Conservation (phyloP, 2,888 invertebrate species). For the Penaeus monodon region DNA sequence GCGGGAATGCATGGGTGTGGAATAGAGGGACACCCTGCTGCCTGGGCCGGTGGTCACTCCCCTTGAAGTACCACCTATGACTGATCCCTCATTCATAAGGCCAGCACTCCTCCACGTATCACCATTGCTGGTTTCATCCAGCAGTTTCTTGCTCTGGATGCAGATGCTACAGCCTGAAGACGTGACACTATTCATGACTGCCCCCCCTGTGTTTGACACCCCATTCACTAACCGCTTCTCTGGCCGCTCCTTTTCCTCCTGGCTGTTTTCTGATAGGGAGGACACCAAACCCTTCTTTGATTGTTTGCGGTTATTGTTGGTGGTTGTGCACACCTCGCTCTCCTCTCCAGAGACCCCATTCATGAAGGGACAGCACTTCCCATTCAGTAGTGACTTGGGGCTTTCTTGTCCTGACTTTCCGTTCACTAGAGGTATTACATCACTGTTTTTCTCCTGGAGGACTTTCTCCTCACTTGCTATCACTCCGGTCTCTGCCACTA, state of each 20-base stretch:
- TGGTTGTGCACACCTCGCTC: conserved; percentile 16
- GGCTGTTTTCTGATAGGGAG: conserved; percentile 27
- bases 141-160: conserved; percentile 54
- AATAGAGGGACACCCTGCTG: conserved; percentile 50
- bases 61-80: conserved; percentile 20
- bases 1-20: conserved; percentile 59
- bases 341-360: conserved; percentile 35
- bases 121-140: conserved; percentile 42
- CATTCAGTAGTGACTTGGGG: conserved; percentile 42
- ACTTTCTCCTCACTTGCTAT: conserved; percentile 55
- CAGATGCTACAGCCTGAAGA: conserved; percentile 53
- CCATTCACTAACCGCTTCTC: conserved; percentile 46
- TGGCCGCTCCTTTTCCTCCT: conserved; percentile 33
- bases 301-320: conserved; percentile 31
- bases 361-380: conserved; percentile 52
- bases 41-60: conserved; percentile 52
- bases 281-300: conserved; percentile 24
- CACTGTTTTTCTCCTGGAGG: conserved; percentile 38
- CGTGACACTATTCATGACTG: conserved; percentile 38
- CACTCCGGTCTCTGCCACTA: conserved; percentile 54
- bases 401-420: conserved; percentile 45
- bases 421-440: conserved; percentile 37
- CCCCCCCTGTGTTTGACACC: conserved; percentile 25
- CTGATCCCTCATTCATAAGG: conserved; percentile 19
- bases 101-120: conserved; percentile 57